Conservation (phyloP, 2,797 vertebrate genomes). For the Neosilurus hyrtlii region DNA sequence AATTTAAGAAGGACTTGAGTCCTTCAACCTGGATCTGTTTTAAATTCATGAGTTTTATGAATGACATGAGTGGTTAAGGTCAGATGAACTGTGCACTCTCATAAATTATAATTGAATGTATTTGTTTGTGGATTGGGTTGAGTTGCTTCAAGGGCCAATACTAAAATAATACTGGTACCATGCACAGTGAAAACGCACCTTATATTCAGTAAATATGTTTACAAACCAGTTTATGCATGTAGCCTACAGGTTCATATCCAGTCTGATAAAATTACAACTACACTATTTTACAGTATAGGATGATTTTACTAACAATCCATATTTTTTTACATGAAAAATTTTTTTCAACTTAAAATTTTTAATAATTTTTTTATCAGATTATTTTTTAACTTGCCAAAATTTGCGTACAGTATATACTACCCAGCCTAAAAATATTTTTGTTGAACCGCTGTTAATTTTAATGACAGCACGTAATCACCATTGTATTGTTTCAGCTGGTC, state of each 20-base stretch:
- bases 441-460: too few species aligned
- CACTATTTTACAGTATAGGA: background rate
- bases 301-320: background rate
- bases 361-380: too few species aligned
- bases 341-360: too few species aligned
- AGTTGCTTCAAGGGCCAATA: background rate
- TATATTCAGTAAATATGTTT: background rate
- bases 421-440: too few species aligned
- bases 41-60: background rate
- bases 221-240: background rate
- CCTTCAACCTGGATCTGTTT: background rate
- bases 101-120: background rate
- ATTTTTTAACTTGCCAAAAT: too few species aligned
- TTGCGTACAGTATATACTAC: too few species aligned
- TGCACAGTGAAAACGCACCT: background rate
- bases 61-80: background rate
- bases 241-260: background rate
- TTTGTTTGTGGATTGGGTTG: background rate
- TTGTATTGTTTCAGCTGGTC: too few species aligned
- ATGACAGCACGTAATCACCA: too few species aligned
- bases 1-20: background rate
- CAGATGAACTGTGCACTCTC: background rate
- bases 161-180: too few species aligned
- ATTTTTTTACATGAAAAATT: background rate
- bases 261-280: background rate